A percentile compares a stretch with the other conserved stretches of the same genome.
These are phyloP conservation scores for Litocranius walleri DNA, from an alignment of 2,113 vertebrate genomes.

Conservation along the genomic window DNA sequence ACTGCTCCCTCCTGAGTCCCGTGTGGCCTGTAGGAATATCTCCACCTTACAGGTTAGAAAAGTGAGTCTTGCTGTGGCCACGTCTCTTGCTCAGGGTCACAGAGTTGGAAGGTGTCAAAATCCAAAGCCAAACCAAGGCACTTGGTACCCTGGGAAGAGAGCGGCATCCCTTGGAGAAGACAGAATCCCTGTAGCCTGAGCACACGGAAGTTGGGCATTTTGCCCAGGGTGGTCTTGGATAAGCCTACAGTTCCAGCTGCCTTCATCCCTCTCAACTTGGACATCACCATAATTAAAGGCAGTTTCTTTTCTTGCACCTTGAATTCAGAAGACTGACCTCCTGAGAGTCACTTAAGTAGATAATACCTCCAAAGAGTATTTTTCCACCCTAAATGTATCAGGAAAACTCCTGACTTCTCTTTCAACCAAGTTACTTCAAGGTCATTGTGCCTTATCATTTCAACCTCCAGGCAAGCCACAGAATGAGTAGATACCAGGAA, in stretches of 20 bases:
- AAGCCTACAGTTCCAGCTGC: neutral
- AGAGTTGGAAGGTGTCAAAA: neutral
- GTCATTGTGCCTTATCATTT: neutral
- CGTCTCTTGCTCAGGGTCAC: neutral
- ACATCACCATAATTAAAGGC: neutral
- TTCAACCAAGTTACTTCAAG: too few relatives aligned
- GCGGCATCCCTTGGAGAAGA: neutral
- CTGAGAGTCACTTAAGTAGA: neutral
- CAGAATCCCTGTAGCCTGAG: neutral
- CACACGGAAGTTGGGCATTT: accelerated
- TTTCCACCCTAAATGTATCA: neutral
- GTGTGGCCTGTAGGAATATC: too few relatives aligned
- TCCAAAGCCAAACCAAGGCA: neutral
- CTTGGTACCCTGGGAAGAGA: neutral
- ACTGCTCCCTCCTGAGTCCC: too few relatives aligned
- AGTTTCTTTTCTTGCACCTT: neutral
- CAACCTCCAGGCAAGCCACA: neutral
- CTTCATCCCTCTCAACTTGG: neutral
- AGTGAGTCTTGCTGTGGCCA: too few relatives aligned
- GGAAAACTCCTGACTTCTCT: neutral
- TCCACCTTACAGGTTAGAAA: neutral
- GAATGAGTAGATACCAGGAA: neutral
- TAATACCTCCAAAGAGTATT: neutral
- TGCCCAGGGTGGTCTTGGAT: too few relatives aligned
- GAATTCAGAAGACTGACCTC: neutral